A percentile compares a stretch with the other conserved stretches of the same genome.
phyloP scores from a whole-genome alignment of 2,888 invertebrate species.

The Melanophora roralis region DNA sequence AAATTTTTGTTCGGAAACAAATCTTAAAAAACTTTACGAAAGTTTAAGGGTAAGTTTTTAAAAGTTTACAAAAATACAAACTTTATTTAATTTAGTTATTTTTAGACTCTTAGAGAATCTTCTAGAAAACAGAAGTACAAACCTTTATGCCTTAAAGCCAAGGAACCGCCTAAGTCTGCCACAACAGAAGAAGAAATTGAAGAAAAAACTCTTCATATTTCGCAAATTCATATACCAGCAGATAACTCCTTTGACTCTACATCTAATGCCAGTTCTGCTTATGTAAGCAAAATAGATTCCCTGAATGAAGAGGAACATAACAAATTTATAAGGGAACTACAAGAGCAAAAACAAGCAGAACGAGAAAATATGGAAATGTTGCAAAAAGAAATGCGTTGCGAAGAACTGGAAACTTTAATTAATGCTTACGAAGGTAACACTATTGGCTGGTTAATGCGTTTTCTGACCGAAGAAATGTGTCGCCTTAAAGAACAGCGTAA shows the following conservation, averaged over 20 bases:
- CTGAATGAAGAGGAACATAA: background rate
- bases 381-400: slow-evolving; percentile 54
- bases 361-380: background rate
- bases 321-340: slow-evolving; percentile 11
- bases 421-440: slow-evolving; percentile 85
- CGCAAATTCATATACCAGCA: background rate
- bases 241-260: no score
- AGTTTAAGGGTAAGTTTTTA: slow-evolving; percentile 68
- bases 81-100: background rate
- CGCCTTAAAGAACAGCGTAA: slow-evolving; percentile 87
- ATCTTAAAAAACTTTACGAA: slow-evolving; percentile 73
- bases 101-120: slow-evolving; percentile 68
- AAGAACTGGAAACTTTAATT: slow-evolving; percentile 77
- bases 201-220: background rate
- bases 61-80: background rate
- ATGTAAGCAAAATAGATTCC: background rate
- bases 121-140: slow-evolving; percentile 64
- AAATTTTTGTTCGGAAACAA: slow-evolving; percentile 73
- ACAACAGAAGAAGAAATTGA: background rate
- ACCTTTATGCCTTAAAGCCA: slow-evolving; percentile 70
- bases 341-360: slow-evolving; percentile 35
- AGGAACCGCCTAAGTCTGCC: background rate
- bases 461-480: slow-evolving; percentile 86
- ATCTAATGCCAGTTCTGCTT: no score
- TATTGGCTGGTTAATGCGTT: slow-evolving; percentile 84